These are phyloP conservation scores for Lycocerus yunnanus DNA, from an alignment of 2,888 invertebrate species.

Conservation along the genomic window DNA sequence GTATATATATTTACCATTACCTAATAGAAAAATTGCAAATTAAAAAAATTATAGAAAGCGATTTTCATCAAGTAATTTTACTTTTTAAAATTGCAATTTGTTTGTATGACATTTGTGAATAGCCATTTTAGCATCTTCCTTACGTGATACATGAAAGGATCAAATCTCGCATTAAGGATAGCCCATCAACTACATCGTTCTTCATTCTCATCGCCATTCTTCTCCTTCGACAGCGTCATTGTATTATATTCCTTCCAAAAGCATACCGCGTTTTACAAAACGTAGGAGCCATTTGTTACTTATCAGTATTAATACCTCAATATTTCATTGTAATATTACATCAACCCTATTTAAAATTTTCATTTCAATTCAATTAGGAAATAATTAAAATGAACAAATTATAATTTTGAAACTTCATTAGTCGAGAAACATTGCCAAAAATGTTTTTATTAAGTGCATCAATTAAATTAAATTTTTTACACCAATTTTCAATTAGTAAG, in stretches of 20 bases:
- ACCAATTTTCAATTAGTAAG: background rate
- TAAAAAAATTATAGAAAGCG: background rate
- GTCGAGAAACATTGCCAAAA: background rate
- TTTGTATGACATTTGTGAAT: slow-evolving; percentile 26
- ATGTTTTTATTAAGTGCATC: background rate
- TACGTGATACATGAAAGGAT: slow-evolving; percentile 36
- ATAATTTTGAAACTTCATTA: background rate
- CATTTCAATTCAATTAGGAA: background rate
- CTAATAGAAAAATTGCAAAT: background rate
- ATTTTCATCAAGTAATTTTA: slow-evolving; percentile 12
- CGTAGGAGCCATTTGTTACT: slow-evolving; percentile 43
- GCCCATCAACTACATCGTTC: slow-evolving; percentile 40
- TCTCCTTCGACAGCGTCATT: slow-evolving; percentile 37
- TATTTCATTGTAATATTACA: slow-evolving; percentile 36
- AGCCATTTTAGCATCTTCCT: slow-evolving; percentile 25
- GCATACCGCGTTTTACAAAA: slow-evolving; percentile 33
- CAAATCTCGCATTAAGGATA: slow-evolving; percentile 38
- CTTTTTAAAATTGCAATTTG: slow-evolving; percentile 22
- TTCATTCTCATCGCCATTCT: slow-evolving; percentile 39
- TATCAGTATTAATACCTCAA: slow-evolving; percentile 48
- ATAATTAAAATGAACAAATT: background rate
- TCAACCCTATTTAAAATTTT: background rate
- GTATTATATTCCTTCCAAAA: slow-evolving; percentile 29
- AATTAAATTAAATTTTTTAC: background rate
- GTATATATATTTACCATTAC: no score